Percentiles rank a stretch among this genome's conserved stretches.
These are phyloP conservation scores for Pseudorectes ferrugineus DNA, from an alignment of 2,113 vertebrate genomes.

Conservation along the genomic window DNA sequence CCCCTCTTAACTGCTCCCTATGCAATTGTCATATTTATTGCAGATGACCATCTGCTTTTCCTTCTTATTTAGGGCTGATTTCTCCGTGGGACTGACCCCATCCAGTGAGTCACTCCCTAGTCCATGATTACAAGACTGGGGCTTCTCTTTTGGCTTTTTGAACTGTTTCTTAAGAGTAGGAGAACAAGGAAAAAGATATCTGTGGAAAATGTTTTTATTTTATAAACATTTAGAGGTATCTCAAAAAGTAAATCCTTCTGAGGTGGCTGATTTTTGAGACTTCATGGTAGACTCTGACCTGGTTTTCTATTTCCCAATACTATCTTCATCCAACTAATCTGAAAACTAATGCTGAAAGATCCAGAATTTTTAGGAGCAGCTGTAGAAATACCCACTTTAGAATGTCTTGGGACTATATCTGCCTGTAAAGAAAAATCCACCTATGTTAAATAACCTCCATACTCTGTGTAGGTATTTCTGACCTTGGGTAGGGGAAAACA, in stretches of 20 bases:
- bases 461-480: neutral
- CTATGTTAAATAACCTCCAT: neutral
- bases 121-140: neutral
- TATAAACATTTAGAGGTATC: neutral
- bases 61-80: neutral
- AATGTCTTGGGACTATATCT: neutral
- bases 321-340: neutral
- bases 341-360: neutral
- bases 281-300: neutral
- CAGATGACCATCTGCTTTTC: neutral
- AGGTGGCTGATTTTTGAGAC: neutral
- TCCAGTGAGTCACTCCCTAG: neutral
- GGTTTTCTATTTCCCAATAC: neutral
- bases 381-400: neutral
- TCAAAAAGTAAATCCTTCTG: neutral
- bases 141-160: neutral
- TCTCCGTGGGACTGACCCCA: neutral
- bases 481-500: neutral
- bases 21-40: neutral
- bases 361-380: neutral
- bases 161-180: neutral
- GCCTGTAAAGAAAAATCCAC: neutral
- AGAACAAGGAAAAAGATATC: neutral
- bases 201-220: neutral
- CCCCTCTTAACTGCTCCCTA: neutral